These are phyloP conservation scores for Lemur catta DNA, from an alignment of 2,797 vertebrate species.

Conservation along the genomic window DNA sequence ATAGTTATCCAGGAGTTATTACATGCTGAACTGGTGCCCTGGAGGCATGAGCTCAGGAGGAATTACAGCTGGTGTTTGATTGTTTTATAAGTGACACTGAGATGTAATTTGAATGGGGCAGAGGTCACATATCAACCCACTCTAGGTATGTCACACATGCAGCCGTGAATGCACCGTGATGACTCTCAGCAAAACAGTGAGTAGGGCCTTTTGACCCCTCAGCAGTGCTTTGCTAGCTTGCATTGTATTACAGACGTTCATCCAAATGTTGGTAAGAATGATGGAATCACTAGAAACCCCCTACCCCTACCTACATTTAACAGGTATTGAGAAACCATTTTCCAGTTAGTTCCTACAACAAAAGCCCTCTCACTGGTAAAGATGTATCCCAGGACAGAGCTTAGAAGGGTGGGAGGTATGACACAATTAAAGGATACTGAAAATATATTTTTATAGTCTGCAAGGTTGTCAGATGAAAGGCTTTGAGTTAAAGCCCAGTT, in stretches of 20 bases:
- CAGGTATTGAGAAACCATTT: background rate
- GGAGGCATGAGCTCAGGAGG: background rate
- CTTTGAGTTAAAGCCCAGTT: slow-evolving; percentile 26
- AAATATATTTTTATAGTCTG: background rate
- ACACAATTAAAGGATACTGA: background rate
- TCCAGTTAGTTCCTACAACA: background rate
- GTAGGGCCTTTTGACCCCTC: background rate
- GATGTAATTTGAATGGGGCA: slow-evolving; percentile 6
- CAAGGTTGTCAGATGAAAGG: slow-evolving; percentile 39
- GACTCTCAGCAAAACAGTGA: background rate
- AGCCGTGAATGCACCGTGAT: background rate
- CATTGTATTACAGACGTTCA: background rate
- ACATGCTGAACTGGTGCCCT: background rate
- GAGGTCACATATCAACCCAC: background rate
- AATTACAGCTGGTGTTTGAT: background rate
- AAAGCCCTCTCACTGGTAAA: background rate
- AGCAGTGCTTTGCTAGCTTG: background rate
- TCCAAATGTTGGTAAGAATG: background rate
- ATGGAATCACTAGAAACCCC: background rate
- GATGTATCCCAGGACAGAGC: background rate
- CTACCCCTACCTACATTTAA: background rate
- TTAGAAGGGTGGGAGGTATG: background rate
- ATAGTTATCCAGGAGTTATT: background rate
- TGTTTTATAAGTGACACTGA: slow-evolving; percentile 6
- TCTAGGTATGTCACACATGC: background rate